Conservation (phyloP, 2,888 invertebrate genomes). For the Acrobasis repandana region DNA sequence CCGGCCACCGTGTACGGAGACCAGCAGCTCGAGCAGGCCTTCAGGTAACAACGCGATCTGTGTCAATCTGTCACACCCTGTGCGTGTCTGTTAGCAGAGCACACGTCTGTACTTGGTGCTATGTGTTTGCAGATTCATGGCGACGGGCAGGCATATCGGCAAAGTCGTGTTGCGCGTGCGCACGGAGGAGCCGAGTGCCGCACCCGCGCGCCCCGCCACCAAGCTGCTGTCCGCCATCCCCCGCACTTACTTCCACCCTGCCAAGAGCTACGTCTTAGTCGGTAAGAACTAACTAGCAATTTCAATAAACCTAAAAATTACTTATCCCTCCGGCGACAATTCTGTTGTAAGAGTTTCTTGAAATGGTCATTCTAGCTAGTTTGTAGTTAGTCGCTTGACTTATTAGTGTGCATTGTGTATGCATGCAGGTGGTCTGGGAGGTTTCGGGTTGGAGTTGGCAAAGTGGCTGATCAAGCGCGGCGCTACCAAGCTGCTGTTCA, state of each 20-base stretch:
- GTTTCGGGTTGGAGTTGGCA: constrained; percentile 97
- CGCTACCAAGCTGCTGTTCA: constrained; percentile 92
- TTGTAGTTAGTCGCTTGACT: background rate
- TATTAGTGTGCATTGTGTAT: background rate
- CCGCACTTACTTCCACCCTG: constrained; percentile 91
- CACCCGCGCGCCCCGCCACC: constrained; percentile 61
- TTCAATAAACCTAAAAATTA: background rate
- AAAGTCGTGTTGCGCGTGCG: constrained; percentile 96
- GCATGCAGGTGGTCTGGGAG: constrained; percentile 91
- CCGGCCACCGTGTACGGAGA: constrained; percentile 93
- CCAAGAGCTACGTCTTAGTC: constrained; percentile 89
- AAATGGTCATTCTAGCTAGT: background rate
- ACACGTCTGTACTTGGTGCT: background rate
- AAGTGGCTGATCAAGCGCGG: constrained; percentile 95
- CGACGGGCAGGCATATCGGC: constrained; percentile 98
- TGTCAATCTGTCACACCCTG: background rate
- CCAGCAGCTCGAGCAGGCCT: constrained; percentile 95
- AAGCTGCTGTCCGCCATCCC: constrained; percentile 91
- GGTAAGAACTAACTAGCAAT: constrained; percentile 62
- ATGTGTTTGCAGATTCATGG: constrained; percentile 87
- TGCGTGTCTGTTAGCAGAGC: background rate
- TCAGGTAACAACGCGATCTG: constrained; percentile 75
- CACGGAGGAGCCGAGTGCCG: constrained; percentile 85
- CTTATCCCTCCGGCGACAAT: background rate
- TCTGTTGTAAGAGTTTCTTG: background rate